Percentiles rank a stretch among this genome's conserved stretches.
Evolutionary conservation across 2,113 vertebrate genomes (phyloP).

Genomic region (Stigmatopora argus): DNA sequence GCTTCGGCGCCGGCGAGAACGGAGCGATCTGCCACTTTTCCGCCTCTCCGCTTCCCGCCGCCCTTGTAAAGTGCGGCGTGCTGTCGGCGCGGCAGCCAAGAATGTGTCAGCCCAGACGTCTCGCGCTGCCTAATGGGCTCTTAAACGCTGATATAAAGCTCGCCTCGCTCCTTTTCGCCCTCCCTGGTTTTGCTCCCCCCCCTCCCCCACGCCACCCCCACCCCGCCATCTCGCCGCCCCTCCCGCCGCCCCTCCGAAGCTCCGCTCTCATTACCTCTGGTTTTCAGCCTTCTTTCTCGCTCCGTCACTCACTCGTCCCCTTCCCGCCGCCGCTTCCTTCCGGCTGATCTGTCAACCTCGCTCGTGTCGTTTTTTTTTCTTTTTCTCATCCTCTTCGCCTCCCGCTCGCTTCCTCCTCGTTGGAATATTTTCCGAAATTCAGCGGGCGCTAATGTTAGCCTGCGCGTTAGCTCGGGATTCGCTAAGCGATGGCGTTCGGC

Average conservation of each 20-base stretch:
- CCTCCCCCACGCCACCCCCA: constrained; percentile 23
- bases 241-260: constrained; percentile 36
- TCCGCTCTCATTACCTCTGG: constrained; percentile 56
- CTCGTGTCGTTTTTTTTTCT: constrained; percentile 3
- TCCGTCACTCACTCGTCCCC: constrained; percentile 61
- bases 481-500: background rate
- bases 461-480: background rate
- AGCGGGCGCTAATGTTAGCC: background rate
- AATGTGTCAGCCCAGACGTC: constrained; percentile 70
- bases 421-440: constrained; percentile 12
- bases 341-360: constrained; percentile 40
- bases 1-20: constrained; percentile 46
- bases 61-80: constrained; percentile 70
- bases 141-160: constrained; percentile 71
- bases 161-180: constrained; percentile 54
- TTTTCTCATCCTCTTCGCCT: constrained; percentile 15
- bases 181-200: constrained; percentile 47
- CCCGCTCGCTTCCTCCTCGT: constrained; percentile 15
- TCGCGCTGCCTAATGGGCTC: constrained; percentile 69
- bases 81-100: constrained; percentile 66
- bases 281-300: constrained; percentile 58
- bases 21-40: constrained; percentile 38
- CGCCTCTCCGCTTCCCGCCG: constrained; percentile 66
- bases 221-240: constrained; percentile 23
- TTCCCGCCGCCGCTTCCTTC: constrained; percentile 39